Base-by-base conservation (phyloP, 2,113 vertebrate genomes). In the Chitala chitala region DNA sequence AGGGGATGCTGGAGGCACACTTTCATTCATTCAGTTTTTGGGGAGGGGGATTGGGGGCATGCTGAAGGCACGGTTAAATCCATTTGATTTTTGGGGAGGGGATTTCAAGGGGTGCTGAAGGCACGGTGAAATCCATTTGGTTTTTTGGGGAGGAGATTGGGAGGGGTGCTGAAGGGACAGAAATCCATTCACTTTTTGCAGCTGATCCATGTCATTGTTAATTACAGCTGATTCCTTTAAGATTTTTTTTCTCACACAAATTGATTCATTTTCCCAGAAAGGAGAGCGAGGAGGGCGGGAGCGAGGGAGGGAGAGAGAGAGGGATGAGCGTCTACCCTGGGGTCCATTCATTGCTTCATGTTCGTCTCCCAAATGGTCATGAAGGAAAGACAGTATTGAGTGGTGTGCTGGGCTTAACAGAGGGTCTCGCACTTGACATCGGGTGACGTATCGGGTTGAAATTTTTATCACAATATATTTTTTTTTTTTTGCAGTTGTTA, bases 181-280 rank as follows among this genome's bases (percentile, higher is more conserved):
- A 79, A 84, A 77, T 78, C 76, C 77, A 73, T 61, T 80, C 71
- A 82, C 61, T 53, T 73, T 90, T 87, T 84, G 86, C 86, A 85
- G 70, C 82, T 61, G 83, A 79, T 79, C 46, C 64, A 78, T 89
- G 89, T 91, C 90, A 85, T 81, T 81, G 81, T 78, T 79, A 84
- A 84, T 91, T 92, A 92, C 75, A 44, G 80, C 79, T 90, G 88
- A 91, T 89, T 90, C 88, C 87, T 86, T 90, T 86, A 88, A 89
- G 87, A 24, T 66, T 46, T 46, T 26, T 65, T 85, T 83, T 87
- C 79, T 82, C 81, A 87, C 81, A 85, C 84, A 82, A 85, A 83
- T 84, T 81, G 82, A 76, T 81, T 82, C 65, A 75, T 81, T 82
- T 82, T 77, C 22, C 53, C 59, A 75, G 73, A 29, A 53, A 22